Conservation (phyloP, 2,113 vertebrate species). For the Chaenogobius annularis region DNA sequence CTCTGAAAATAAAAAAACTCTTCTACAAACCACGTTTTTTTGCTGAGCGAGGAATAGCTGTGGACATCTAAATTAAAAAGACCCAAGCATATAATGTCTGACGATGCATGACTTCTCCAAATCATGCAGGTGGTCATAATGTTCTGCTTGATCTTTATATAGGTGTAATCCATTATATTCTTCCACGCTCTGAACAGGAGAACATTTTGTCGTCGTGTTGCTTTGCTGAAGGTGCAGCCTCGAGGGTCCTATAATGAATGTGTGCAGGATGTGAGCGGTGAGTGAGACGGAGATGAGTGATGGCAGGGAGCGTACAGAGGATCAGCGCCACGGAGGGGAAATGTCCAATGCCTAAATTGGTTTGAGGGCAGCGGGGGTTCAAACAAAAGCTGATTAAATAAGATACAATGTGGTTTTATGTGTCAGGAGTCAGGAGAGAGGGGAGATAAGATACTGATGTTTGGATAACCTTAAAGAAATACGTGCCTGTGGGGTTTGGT, state of each 20-base stretch:
- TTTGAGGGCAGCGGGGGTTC: constrained; percentile 13
- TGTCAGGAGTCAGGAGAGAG: background rate
- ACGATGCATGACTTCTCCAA: no score
- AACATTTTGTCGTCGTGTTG: background rate
- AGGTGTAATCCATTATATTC: background rate
- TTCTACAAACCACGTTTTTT: no score
- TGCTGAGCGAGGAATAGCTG: no score
- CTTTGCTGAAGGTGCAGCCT: constrained; percentile 17
- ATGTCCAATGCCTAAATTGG: constrained; percentile 10
- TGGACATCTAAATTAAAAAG: no score
- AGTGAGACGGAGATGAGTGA: constrained; percentile 18
- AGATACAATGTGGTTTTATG: background rate
- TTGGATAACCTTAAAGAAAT: background rate
- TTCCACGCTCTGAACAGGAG: background rate
- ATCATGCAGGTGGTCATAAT: background rate
- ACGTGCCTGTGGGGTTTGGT: background rate
- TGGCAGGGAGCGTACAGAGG: constrained; percentile 11
- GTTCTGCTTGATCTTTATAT: background rate
- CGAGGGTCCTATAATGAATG: constrained; percentile 20
- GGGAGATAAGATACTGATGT: background rate
- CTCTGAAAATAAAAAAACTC: no score
- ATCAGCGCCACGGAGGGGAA: constrained; percentile 8
- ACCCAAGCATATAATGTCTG: no score
- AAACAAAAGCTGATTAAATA: constrained; percentile 9
- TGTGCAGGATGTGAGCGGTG: constrained; percentile 9